A percentile compares a stretch with the other conserved stretches of the same genome.
These are phyloP conservation scores for Aporophyla lueneburgensis DNA, from an alignment of 2,888 invertebrate genomes.

Conservation along the genomic window DNA sequence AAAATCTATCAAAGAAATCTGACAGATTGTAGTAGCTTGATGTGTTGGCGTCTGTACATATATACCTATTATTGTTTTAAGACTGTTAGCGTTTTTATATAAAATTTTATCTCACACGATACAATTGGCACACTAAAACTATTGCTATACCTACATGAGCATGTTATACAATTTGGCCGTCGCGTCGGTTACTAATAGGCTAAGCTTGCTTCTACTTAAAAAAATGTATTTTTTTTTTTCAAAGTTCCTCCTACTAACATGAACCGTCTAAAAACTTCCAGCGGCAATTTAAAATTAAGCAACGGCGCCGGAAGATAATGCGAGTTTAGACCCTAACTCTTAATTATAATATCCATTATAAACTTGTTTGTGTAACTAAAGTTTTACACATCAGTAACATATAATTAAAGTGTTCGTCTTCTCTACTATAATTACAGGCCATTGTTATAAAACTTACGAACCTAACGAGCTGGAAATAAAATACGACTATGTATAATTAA, in stretches of 20 bases:
- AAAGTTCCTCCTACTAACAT: background rate
- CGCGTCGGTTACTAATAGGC: background rate
- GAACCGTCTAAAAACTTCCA: background rate
- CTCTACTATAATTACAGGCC: conserved; percentile 25
- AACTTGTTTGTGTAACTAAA: conserved; percentile 21
- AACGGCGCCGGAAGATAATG: background rate
- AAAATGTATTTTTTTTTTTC: too few species aligned
- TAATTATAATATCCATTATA: conserved; percentile 42
- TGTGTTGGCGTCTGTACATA: too few species aligned
- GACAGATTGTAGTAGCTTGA: too few species aligned
- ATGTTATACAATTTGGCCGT: too few species aligned
- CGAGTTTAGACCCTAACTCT: conserved; percentile 12
- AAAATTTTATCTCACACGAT: too few species aligned
- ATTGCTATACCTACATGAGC: too few species aligned
- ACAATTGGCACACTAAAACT: background rate
- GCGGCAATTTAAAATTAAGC: background rate
- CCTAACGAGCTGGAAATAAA: conserved; percentile 45
- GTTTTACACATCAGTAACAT: conserved; percentile 19
- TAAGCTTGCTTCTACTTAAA: background rate
- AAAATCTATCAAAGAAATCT: too few species aligned
- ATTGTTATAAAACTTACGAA: conserved; percentile 37
- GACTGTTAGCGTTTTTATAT: too few species aligned
- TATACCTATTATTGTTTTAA: too few species aligned
- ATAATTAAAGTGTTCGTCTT: conserved; percentile 47
- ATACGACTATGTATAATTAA: conserved; percentile 10